Percentiles rank a stretch among this genome's conserved stretches.
These are phyloP conservation scores for Rhincodon typus DNA, from an alignment of 2,797 vertebrate genomes.

Conservation along the genomic window DNA sequence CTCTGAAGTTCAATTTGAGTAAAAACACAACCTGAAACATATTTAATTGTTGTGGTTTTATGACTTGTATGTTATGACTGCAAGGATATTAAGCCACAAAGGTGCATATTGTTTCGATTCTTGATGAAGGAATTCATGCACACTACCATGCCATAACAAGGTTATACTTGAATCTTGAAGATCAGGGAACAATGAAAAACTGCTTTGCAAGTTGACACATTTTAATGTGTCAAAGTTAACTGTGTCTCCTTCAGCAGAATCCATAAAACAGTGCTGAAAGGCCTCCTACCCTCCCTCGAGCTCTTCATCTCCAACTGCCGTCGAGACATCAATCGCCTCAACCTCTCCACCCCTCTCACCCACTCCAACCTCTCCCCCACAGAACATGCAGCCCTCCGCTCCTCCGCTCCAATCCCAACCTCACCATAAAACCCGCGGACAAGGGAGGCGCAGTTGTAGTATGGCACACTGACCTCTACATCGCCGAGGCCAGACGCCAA, in stretches of 20 bases:
- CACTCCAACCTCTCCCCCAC: too few species aligned
- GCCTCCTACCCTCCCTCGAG: too few species aligned
- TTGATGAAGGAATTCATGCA: not conserved
- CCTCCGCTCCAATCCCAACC: too few species aligned
- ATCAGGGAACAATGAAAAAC: not conserved
- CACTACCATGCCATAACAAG: not conserved
- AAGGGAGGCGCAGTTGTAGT: too few species aligned
- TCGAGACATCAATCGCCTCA: too few species aligned
- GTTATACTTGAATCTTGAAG: not conserved
- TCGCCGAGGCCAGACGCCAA: too few species aligned
- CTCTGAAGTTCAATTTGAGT: not conserved
- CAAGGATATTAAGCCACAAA: not conserved
- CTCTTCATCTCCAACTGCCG: too few species aligned
- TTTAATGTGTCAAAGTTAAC: not conserved
- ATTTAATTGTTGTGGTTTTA: not conserved
- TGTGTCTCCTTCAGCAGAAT: not conserved
- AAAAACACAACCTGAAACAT: not conserved
- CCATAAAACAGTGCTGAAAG: not conserved
- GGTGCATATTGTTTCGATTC: not conserved
- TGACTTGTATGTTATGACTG: not conserved
- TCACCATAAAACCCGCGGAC: too few species aligned
- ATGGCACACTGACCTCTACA: too few species aligned
- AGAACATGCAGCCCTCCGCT: too few species aligned
- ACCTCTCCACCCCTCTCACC: too few species aligned
- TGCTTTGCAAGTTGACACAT: not conserved